Evolutionary conservation across 1,140 invertebrate species (phyloP).

Genomic region (Caenorhabditis inopinata): DNA sequence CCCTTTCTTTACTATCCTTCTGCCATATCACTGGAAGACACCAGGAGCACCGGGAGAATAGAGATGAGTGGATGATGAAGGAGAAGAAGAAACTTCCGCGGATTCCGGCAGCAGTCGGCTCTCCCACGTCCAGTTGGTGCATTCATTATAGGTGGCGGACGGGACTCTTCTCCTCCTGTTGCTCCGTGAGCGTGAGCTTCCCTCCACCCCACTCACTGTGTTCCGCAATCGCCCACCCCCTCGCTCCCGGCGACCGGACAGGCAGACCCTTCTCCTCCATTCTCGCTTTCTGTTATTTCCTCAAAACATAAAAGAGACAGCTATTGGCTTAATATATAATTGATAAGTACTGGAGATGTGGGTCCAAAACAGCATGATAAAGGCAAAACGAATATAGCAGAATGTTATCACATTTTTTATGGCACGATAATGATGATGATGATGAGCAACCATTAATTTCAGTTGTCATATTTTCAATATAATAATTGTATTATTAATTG

Average conservation of each 20-base stretch:
- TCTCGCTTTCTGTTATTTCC: background rate
- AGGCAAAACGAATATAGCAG: background rate
- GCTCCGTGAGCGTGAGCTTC: slow-evolving; percentile 13
- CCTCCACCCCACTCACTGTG: background rate
- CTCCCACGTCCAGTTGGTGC: background rate
- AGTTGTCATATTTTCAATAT: background rate
- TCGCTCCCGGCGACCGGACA: background rate
- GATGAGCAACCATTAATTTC: background rate
- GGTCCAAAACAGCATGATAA: background rate
- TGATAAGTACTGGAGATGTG: background rate
- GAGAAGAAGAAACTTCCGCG: background rate
- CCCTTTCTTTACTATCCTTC: slow-evolving; percentile 3
- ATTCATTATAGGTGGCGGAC: slow-evolving; percentile 30
- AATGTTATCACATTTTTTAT: background rate
- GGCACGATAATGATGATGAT: background rate
- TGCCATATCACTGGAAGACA: slow-evolving; percentile 30
- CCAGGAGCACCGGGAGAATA: background rate
- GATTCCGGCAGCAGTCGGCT: background rate
- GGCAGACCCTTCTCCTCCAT: background rate
- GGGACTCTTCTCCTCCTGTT: background rate
- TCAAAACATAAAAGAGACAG: slow-evolving; percentile 21
- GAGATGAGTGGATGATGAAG: background rate
- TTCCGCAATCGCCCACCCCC: slow-evolving; percentile 11
- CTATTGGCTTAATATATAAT: slow-evolving; percentile 21
- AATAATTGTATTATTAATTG: no score